Conservation (phyloP, 1,140 invertebrate genomes). For the Neoseiulus cucumeris region DNA sequence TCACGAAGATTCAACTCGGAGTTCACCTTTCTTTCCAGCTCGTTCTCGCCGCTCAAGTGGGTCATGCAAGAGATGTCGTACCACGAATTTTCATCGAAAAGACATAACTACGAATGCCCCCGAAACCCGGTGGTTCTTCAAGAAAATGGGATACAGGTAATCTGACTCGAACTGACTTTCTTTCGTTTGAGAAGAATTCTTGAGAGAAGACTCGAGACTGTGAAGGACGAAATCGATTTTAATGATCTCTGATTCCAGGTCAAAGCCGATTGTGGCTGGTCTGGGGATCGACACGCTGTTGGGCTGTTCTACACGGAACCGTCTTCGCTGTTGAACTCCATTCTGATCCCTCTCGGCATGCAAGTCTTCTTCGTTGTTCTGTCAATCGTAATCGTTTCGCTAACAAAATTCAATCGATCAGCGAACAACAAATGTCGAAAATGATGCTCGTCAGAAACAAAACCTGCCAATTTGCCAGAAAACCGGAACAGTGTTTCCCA, state of each 20-base stretch:
- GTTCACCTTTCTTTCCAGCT: neutral
- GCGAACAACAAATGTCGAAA: neutral
- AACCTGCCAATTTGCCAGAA: too few relatives aligned
- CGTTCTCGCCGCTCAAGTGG: neutral
- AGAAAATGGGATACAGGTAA: constrained; percentile 7
- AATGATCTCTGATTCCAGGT: neutral
- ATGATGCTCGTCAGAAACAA: neutral
- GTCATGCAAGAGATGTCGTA: constrained; percentile 9
- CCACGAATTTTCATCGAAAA: constrained; percentile 4
- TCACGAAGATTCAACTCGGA: neutral
- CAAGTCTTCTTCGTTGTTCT: neutral
- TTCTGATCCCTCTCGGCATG: neutral
- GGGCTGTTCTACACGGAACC: constrained; percentile 1
- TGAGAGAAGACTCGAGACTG: neutral
- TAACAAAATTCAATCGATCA: neutral
- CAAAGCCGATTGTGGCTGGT: neutral
- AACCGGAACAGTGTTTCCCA: too few relatives aligned
- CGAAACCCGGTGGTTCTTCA: constrained; percentile 3
- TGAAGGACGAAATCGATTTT: too few relatives aligned
- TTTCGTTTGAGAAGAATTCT: neutral
- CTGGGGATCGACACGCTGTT: neutral
- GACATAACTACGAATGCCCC: neutral
- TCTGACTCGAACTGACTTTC: neutral
- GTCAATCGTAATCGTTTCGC: neutral
- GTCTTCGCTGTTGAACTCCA: neutral